Evolutionary conservation across 2,888 invertebrate species (phyloP).

Genomic region (Yponomeuta evonymella): DNA sequence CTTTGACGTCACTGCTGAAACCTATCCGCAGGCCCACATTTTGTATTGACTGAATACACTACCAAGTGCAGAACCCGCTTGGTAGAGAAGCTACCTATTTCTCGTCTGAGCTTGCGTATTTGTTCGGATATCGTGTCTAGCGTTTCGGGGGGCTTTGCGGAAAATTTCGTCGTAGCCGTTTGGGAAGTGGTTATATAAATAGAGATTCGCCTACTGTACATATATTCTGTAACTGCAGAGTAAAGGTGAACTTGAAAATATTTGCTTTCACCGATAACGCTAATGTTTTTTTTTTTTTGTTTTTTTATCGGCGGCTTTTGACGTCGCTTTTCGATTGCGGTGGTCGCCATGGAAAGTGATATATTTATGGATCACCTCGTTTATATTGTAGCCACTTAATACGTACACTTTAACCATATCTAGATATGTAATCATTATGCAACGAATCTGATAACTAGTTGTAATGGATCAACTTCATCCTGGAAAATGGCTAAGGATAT

Average conservation of each 20-base stretch:
- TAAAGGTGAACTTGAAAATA: not conserved
- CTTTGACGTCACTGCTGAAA: constrained; percentile 42
- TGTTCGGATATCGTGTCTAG: not conserved
- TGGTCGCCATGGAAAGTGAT: not conserved
- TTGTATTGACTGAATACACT: constrained; percentile 51
- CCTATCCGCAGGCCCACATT: constrained; percentile 22
- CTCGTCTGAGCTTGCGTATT: not conserved
- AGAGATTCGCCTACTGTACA: not conserved
- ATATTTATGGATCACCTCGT: not conserved
- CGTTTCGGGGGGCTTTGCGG: not conserved
- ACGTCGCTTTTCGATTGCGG: not conserved
- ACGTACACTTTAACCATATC: too few relatives aligned
- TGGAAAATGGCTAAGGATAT: too few relatives aligned
- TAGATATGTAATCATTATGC: too few relatives aligned
- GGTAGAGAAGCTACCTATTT: not conserved
- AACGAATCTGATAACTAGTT: too few relatives aligned
- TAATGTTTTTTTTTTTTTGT: not conserved
- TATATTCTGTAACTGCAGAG: not conserved
- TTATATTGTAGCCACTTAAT: not conserved
- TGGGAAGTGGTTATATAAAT: not conserved
- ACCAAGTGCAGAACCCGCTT: constrained; percentile 1
- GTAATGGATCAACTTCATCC: too few relatives aligned
- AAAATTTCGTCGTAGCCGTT: not conserved
- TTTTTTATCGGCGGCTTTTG: not conserved
- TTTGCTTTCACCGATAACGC: not conserved